These are phyloP conservation scores for Campoplex capitator DNA, from an alignment of 2,888 invertebrate genomes.

Conservation along the genomic window DNA sequence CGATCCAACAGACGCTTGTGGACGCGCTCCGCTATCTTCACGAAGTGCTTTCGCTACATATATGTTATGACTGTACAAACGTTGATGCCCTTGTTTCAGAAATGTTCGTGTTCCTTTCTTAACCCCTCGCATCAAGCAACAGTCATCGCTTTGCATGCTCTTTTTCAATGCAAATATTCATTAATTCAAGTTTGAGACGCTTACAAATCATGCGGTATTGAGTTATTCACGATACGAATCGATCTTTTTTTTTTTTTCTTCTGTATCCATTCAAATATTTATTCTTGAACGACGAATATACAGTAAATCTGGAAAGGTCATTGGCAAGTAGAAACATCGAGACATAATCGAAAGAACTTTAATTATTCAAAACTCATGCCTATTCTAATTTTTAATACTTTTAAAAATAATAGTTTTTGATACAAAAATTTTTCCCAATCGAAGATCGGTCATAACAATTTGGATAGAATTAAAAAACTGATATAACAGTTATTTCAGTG, in stretches of 20 bases:
- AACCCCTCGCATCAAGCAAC: background rate
- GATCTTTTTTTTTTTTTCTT: background rate
- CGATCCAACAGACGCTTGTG: slow-evolving; percentile 61
- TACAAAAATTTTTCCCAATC: too few relatives aligned
- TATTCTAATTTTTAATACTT: too few relatives aligned
- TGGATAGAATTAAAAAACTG: too few relatives aligned
- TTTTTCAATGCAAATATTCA: background rate
- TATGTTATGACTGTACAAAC: slow-evolving; percentile 18
- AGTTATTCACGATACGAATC: background rate
- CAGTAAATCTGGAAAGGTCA: background rate
- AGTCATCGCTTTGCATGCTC: background rate
- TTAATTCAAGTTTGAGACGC: background rate
- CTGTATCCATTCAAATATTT: background rate
- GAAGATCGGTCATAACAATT: too few relatives aligned
- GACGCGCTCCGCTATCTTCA: slow-evolving; percentile 53
- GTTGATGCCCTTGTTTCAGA: slow-evolving; percentile 44
- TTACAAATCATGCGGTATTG: background rate
- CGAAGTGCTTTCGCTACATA: slow-evolving; percentile 24
- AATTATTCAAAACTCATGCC: too few relatives aligned
- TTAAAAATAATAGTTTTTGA: too few relatives aligned
- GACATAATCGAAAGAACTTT: too few relatives aligned
- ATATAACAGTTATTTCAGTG: too few relatives aligned
- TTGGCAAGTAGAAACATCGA: too few relatives aligned
- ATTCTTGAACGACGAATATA: background rate
- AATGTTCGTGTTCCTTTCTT: slow-evolving; percentile 21